Evolutionary conservation across 2,113 vertebrate species (phyloP).

Genomic region (Tauraco erythrolophus): DNA sequence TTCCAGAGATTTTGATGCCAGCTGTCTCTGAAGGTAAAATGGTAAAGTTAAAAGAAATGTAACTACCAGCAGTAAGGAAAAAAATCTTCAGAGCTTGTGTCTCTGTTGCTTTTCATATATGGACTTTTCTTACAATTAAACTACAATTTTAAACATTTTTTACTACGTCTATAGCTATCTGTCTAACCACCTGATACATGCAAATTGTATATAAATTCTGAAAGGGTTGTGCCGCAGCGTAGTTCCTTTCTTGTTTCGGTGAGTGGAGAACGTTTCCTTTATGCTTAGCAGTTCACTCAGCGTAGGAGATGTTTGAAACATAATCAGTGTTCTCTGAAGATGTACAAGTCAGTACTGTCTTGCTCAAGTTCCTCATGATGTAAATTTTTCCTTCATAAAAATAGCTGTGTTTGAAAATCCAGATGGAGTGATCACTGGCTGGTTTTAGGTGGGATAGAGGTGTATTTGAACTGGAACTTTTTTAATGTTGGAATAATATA

Average conservation of each 20-base stretch:
- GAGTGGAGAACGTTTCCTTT: background rate
- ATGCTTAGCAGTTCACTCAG: background rate
- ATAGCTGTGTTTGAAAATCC: background rate
- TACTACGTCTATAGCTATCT: background rate
- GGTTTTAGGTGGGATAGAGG: background rate
- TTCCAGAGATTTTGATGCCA: background rate
- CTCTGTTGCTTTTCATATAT: background rate
- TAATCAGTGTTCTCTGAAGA: background rate
- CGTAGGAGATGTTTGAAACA: background rate
- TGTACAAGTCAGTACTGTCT: background rate
- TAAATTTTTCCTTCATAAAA: background rate
- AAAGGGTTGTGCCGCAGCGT: background rate
- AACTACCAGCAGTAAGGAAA: background rate
- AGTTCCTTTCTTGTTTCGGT: background rate
- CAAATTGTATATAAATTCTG: background rate
- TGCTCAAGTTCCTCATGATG: background rate
- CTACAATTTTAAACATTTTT: background rate
- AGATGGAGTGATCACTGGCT: background rate
- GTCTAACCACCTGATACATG: background rate
- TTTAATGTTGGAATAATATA: background rate
- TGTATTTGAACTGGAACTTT: background rate
- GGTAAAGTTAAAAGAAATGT: background rate
- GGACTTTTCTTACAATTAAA: background rate
- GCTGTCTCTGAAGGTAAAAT: background rate
- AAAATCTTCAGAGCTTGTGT: background rate